A percentile compares a stretch with the other conserved stretches of the same genome.
Conservation (phyloP, 2,797 vertebrate species). For the Pseudopleuronectes americanus region DNA sequence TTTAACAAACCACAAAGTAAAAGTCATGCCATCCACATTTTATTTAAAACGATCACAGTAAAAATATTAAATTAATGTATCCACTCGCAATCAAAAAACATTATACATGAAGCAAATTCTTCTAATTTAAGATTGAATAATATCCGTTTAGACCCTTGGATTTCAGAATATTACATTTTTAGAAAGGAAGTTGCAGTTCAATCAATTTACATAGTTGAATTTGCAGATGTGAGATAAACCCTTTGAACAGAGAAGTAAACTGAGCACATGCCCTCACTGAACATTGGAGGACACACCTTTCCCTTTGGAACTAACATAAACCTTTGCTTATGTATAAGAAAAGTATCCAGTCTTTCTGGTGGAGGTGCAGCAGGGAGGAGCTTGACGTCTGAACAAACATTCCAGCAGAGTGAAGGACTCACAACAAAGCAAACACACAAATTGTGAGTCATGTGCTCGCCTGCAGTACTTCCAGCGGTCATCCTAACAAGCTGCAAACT, state of each 20-base stretch:
- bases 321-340: not conserved
- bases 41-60: no score
- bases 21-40: no score
- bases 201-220: not conserved
- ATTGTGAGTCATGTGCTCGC: no score
- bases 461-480: not conserved
- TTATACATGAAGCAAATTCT: no score
- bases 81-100: no score
- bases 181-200: no score
- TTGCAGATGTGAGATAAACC: not conserved
- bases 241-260: not conserved
- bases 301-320: not conserved
- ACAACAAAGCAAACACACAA: not conserved
- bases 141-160: no score
- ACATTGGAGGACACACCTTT: constrained; percentile 14
- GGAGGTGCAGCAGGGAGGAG: constrained; percentile 2
- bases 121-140: no score
- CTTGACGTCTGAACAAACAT: not conserved
- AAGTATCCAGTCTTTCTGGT: constrained; percentile 10
- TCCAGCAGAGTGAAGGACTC: not conserved
- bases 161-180: no score
- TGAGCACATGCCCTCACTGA: not conserved
- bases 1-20: no score
- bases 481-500: not conserved
- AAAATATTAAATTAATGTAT: no score